Conservation (phyloP, 1,140 invertebrate genomes). For the Metaphire vulgaris region DNA sequence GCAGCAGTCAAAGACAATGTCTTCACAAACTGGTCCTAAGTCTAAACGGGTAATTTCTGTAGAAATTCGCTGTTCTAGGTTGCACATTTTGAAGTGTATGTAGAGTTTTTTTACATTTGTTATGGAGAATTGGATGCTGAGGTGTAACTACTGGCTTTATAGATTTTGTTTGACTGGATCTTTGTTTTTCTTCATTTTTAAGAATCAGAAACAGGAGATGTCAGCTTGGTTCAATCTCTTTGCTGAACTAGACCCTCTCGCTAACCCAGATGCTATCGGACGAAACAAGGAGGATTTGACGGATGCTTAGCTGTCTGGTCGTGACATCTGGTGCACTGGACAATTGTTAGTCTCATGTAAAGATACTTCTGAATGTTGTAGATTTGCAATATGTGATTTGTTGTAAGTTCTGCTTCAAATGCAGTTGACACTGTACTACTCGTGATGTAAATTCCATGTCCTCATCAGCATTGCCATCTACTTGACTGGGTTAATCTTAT, state of each 20-base stretch:
- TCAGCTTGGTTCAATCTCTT: slow-evolving; percentile 80
- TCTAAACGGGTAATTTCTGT: background rate
- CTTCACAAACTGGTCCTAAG: background rate
- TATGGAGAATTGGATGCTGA: background rate
- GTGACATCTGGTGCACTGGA: background rate
- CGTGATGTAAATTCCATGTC: too few species aligned
- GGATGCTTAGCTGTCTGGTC: slow-evolving; percentile 32
- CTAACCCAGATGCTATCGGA: slow-evolving; percentile 65
- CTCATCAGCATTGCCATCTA: too few species aligned
- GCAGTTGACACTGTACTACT: too few species aligned
- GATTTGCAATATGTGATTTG: too few species aligned
- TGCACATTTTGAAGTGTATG: too few species aligned
- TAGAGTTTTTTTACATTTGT: too few species aligned
- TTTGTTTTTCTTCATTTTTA: background rate
- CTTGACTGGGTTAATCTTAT: too few species aligned
- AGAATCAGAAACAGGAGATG: slow-evolving; percentile 52
- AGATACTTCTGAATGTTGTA: too few species aligned
- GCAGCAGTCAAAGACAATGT: background rate
- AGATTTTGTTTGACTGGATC: background rate
- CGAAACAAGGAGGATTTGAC: slow-evolving; percentile 49
- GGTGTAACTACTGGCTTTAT: background rate
- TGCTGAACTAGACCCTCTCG: slow-evolving; percentile 83
- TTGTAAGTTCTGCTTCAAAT: too few species aligned
- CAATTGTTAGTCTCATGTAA: slow-evolving; percentile 3
- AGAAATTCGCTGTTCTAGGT: background rate